Evolutionary conservation across 1,140 invertebrate species (phyloP).

Genomic region (Thaumatotibia leucotreta): DNA sequence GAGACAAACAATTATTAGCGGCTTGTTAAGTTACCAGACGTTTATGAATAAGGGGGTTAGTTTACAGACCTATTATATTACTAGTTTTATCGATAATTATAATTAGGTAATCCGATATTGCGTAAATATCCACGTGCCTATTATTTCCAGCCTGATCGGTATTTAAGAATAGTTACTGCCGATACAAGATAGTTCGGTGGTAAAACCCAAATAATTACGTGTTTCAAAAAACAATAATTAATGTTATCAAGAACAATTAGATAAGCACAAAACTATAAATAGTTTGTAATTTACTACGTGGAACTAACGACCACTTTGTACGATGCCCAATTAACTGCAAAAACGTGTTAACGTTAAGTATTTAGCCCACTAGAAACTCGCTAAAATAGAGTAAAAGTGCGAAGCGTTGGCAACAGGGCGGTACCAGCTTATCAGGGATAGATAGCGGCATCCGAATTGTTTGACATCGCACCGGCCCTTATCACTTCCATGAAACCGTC

Average conservation of each 20-base stretch:
- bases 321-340: neutral
- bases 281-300: neutral
- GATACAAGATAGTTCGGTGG: neutral
- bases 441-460: constrained; percentile 59
- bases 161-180: neutral
- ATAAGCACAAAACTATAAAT: neutral
- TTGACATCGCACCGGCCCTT: constrained; percentile 42
- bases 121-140: neutral
- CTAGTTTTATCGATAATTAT: too few relatives aligned
- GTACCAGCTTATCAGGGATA: constrained; percentile 40
- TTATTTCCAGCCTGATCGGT: too few relatives aligned
- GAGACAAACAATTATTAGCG: too few relatives aligned
- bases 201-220: neutral
- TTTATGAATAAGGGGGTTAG: too few relatives aligned
- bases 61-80: too few relatives aligned
- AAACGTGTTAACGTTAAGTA: neutral
- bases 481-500: constrained; percentile 65
- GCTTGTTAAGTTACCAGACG: too few relatives aligned
- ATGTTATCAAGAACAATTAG: neutral
- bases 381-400: constrained; percentile 10
- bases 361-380: neutral
- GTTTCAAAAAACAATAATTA: neutral
- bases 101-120: neutral
- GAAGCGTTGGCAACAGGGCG: constrained; percentile 5
- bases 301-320: neutral